Evolutionary conservation across 2,797 vertebrate species (phyloP).

Genomic region (Phoeniculus purpureus): DNA sequence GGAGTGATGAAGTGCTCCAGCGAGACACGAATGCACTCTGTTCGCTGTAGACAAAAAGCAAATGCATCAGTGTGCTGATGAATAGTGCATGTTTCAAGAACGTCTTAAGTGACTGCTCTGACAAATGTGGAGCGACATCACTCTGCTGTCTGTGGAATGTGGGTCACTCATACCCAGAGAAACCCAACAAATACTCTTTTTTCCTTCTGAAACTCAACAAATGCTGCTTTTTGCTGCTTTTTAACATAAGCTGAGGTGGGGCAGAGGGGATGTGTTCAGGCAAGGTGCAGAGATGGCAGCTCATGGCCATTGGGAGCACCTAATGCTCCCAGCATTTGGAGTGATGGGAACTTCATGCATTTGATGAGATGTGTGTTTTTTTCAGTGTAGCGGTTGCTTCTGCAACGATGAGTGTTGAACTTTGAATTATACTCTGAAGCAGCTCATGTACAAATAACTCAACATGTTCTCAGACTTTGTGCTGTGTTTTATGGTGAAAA

Average conservation of each 20-base stretch:
- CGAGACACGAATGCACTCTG: background rate
- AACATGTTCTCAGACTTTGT: background rate
- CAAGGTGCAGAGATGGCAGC: background rate
- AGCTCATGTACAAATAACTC: background rate
- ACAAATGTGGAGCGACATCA: background rate
- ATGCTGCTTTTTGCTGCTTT: background rate
- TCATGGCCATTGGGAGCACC: background rate
- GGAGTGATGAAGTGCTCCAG: background rate
- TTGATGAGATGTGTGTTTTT: background rate
- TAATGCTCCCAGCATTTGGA: background rate
- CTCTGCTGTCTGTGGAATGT: background rate
- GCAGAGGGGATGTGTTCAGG: background rate
- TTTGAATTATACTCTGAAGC: background rate
- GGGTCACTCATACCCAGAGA: background rate
- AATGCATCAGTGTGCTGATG: fast-evolving
- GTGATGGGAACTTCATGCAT: background rate
- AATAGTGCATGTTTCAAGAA: background rate
- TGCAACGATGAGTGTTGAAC: background rate
- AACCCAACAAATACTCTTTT: background rate
- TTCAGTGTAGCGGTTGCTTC: background rate
- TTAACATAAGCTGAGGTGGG: background rate
- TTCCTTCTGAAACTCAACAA: too few relatives aligned
- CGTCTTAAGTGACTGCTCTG: background rate
- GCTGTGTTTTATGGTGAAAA: background rate
- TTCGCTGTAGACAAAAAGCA: background rate